A percentile compares a stretch with the other conserved stretches of the same genome.
Evolutionary conservation across 2,113 vertebrate species (phyloP).

Genomic region (Coryphaenoides rupestris): DNA sequence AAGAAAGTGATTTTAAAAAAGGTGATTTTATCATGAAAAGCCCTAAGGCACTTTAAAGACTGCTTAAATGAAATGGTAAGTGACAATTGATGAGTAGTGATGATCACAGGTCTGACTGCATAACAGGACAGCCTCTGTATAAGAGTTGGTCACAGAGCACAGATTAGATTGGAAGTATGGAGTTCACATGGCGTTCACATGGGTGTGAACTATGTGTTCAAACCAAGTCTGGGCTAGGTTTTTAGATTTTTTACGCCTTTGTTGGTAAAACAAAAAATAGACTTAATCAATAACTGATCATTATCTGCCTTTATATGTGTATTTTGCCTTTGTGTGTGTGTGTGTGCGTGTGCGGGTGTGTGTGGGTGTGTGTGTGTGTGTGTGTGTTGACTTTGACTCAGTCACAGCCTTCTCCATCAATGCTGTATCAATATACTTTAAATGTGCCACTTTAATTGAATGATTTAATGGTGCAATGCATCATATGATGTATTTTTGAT

Average conservation of each 20-base stretch:
- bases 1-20: slow-evolving; percentile 18
- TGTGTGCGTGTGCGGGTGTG: too few species aligned
- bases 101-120: slow-evolving; percentile 5
- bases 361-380: not conserved
- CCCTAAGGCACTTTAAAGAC: slow-evolving; percentile 55
- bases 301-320: slow-evolving; percentile 42
- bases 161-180: slow-evolving; percentile 12
- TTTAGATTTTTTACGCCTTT: slow-evolving; percentile 27
- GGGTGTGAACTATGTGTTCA: not conserved
- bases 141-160: slow-evolving; percentile 14
- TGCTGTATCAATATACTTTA: slow-evolving; percentile 39
- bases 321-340: slow-evolving; percentile 30
- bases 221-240: not conserved
- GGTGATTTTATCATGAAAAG: slow-evolving; percentile 32
- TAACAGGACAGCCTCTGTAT: not conserved
- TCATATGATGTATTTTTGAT: too few species aligned
- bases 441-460: too few species aligned
- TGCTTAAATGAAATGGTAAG: slow-evolving; percentile 39
- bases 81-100: slow-evolving; percentile 42
- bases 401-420: slow-evolving; percentile 29
- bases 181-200: slow-evolving; percentile 1
- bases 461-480: too few species aligned
- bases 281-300: slow-evolving; percentile 25
- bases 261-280: slow-evolving; percentile 27
- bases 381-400: slow-evolving; percentile 24